These are phyloP conservation scores for Anhinga rufa DNA, from an alignment of 2,113 vertebrate genomes.

Conservation along the genomic window DNA sequence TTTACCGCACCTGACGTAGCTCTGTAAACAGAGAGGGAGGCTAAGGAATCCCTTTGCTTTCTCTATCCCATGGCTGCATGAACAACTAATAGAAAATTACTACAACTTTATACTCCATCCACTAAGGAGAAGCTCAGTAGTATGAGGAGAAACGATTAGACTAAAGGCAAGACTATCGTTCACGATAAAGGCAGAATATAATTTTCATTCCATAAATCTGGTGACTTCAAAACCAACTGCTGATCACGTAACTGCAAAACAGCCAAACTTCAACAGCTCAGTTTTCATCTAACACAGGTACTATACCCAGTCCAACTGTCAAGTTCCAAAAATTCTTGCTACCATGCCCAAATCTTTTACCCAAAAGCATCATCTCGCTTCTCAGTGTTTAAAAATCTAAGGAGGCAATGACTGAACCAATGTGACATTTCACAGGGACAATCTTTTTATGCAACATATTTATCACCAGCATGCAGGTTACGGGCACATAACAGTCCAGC, in stretches of 20 bases:
- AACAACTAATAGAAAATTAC: neutral
- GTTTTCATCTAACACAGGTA: neutral
- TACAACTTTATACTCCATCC: neutral
- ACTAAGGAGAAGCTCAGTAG: neutral
- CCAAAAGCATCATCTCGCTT: neutral
- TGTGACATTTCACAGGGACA: neutral
- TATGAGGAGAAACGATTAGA: neutral
- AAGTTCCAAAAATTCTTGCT: neutral
- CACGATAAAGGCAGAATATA: fast-evolving
- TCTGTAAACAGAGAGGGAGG: neutral
- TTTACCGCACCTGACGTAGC: neutral
- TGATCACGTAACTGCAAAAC: neutral
- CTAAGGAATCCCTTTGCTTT: neutral
- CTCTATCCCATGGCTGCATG: neutral
- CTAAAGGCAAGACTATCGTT: neutral
- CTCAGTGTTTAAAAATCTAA: neutral
- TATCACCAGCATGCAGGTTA: neutral
- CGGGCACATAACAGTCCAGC: fast-evolving
- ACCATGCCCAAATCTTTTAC: neutral
- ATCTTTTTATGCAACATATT: neutral
- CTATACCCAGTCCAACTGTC: neutral
- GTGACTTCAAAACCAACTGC: neutral
- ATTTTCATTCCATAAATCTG: neutral
- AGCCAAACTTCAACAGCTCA: neutral
- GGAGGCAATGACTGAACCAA: neutral